Evolutionary conservation across 2,797 vertebrate species (phyloP).

Genomic region (Myotis pilosus): DNA sequence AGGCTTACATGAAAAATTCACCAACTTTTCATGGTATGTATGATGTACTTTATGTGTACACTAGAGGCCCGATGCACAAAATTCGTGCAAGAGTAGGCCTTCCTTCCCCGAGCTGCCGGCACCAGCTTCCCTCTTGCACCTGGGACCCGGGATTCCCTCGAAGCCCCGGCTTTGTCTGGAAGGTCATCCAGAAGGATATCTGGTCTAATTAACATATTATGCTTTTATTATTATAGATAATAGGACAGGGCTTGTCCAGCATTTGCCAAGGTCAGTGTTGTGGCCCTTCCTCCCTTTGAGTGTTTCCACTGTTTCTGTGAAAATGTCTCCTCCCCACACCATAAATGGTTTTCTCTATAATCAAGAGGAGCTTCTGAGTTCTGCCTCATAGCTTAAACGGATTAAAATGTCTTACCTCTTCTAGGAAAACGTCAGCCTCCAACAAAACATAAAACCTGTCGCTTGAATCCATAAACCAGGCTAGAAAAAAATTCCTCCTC

Average conservation of each 20-base stretch:
- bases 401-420: background rate
- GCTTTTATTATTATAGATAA: background rate
- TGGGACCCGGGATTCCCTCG: too few species aligned
- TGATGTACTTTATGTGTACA: background rate
- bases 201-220: too few species aligned
- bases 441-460: slow-evolving; percentile 51
- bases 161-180: too few species aligned
- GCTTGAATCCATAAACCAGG: slow-evolving; percentile 48
- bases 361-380: slow-evolving; percentile 30
- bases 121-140: too few species aligned
- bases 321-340: background rate
- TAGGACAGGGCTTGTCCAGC: background rate
- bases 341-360: background rate
- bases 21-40: background rate
- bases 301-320: background rate
- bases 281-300: background rate
- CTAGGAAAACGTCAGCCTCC: background rate
- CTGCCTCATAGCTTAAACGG: background rate
- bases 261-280: background rate
- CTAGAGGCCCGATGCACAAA: too few species aligned
- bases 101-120: too few species aligned
- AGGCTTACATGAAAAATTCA: background rate
- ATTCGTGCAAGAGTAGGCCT: too few species aligned
- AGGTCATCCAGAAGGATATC: too few species aligned
- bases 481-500: slow-evolving; percentile 46